These are phyloP conservation scores for Limenitis camilla DNA, from an alignment of 2,888 invertebrate genomes.

Conservation along the genomic window DNA sequence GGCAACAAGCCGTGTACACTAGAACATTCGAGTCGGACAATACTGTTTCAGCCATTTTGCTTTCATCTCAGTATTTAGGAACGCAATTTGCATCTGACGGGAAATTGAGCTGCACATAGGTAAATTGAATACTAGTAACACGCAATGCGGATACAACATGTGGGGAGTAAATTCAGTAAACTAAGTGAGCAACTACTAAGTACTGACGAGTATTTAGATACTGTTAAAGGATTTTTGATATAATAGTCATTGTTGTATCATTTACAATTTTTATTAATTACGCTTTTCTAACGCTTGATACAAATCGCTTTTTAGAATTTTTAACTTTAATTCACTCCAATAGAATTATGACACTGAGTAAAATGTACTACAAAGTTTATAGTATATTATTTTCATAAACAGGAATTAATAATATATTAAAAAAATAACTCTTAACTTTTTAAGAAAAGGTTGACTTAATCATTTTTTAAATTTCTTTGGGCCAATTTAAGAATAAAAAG, in stretches of 20 bases:
- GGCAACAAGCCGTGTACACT: slow-evolving; percentile 1
- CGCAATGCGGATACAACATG: slow-evolving; percentile 12
- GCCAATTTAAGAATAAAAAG: too few relatives aligned
- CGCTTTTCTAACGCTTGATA: too few relatives aligned
- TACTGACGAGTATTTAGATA: neutral
- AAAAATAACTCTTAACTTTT: too few relatives aligned
- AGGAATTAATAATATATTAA: too few relatives aligned
- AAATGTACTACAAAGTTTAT: too few relatives aligned
- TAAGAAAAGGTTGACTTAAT: too few relatives aligned
- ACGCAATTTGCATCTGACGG: slow-evolving; percentile 14
- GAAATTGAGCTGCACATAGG: slow-evolving; percentile 9
- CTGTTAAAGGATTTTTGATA: neutral
- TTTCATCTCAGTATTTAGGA: slow-evolving; percentile 8
- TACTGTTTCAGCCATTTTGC: slow-evolving; percentile 5
- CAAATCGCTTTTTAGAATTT: too few relatives aligned
- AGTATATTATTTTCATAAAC: too few relatives aligned
- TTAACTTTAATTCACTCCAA: too few relatives aligned
- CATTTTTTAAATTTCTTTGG: too few relatives aligned
- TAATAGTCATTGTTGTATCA: neutral
- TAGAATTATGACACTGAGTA: too few relatives aligned
- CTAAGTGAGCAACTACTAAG: slow-evolving; percentile 1
- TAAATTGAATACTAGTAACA: slow-evolving; percentile 11
- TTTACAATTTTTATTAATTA: too few relatives aligned
- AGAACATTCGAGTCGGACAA: neutral
- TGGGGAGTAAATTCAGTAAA: slow-evolving; percentile 12